A percentile compares a stretch with the other conserved stretches of the same genome.
These are phyloP conservation scores for Lomographa bimaculata DNA, from an alignment of 2,888 invertebrate species.

Conservation along the genomic window DNA sequence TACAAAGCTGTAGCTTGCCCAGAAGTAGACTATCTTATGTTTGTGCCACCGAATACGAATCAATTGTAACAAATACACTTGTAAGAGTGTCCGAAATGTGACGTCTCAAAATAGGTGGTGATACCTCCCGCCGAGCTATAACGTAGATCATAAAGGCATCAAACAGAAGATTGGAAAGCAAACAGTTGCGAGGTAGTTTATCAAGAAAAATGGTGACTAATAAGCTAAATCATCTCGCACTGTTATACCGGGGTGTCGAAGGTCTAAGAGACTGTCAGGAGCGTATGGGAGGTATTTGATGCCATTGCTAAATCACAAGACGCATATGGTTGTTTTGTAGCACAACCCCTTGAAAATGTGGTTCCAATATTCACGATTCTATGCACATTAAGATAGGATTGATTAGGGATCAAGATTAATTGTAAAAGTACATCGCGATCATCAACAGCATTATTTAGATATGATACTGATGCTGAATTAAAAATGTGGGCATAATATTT, in stretches of 20 bases:
- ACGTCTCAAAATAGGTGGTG: constrained; percentile 56
- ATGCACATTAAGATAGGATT: constrained; percentile 13
- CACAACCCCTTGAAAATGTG: constrained; percentile 29
- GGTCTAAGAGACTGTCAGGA: constrained; percentile 79
- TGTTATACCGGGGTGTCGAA: constrained; percentile 78
- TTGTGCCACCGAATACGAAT: constrained; percentile 65
- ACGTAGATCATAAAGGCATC: constrained; percentile 57
- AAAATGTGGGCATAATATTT: not conserved
- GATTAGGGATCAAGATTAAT: no score
- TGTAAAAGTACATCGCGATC: no score
- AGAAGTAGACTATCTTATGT: constrained; percentile 80
- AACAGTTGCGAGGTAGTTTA: constrained; percentile 73
- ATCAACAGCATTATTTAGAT: no score
- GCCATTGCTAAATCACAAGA: constrained; percentile 30
- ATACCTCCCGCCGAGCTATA: constrained; percentile 58
- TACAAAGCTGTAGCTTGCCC: constrained; percentile 71
- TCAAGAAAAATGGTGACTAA: constrained; percentile 29
- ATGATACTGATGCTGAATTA: no score
- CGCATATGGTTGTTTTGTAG: constrained; percentile 24
- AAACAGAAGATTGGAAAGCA: constrained; percentile 73
- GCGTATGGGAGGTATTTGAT: constrained; percentile 70
- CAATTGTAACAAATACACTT: constrained; percentile 4
- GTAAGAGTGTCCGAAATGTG: constrained; percentile 6
- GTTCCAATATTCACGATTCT: constrained; percentile 63
- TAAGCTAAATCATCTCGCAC: constrained; percentile 65